Evolutionary conservation across 2,888 invertebrate species (phyloP).

Genomic region (Pandemis corylana): DNA sequence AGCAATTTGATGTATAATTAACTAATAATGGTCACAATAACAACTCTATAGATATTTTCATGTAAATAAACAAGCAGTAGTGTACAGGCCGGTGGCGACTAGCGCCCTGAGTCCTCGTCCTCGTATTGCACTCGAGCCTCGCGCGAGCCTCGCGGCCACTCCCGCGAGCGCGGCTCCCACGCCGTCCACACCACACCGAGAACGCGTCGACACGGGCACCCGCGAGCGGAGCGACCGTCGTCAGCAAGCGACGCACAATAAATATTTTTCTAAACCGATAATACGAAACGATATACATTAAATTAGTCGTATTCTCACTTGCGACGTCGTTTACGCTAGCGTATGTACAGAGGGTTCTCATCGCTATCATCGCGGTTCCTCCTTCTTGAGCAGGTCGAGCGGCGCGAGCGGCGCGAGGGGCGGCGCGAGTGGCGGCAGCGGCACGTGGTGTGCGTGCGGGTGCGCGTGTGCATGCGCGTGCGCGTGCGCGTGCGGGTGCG

Average conservation of each 20-base stretch:
- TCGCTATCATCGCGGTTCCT: conserved; percentile 84
- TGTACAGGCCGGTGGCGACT: conserved; percentile 68
- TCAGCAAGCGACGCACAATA: conserved; percentile 75
- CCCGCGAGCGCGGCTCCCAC: conserved; percentile 50
- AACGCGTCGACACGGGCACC: conserved; percentile 47
- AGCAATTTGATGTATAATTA: conserved; percentile 83
- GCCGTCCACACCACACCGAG: conserved; percentile 22
- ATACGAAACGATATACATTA: conserved; percentile 70
- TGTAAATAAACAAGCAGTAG: conserved; percentile 84
- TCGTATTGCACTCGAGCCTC: conserved; percentile 74
- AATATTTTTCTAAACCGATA: conserved; percentile 82
- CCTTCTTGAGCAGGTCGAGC: conserved; percentile 86
- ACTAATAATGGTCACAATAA: conserved; percentile 85
- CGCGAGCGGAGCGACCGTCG: conserved; percentile 54
- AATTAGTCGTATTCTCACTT: conserved; percentile 68
- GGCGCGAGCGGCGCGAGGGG: conserved; percentile 80
- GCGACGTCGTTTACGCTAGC: conserved; percentile 62
- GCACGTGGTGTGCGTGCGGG: conserved; percentile 71
- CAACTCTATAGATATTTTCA: conserved; percentile 83
- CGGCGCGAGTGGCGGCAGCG: conserved; percentile 71
- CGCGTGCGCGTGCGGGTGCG: conserved; percentile 85
- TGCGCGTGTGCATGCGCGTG: conserved; percentile 84
- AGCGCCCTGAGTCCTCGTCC: conserved; percentile 64
- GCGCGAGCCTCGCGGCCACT: conserved; percentile 68
- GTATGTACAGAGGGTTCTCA: conserved; percentile 62